phyloP scores from a whole-genome alignment of 2,113 vertebrate genomes.

The Pungitius pungitius region DNA sequence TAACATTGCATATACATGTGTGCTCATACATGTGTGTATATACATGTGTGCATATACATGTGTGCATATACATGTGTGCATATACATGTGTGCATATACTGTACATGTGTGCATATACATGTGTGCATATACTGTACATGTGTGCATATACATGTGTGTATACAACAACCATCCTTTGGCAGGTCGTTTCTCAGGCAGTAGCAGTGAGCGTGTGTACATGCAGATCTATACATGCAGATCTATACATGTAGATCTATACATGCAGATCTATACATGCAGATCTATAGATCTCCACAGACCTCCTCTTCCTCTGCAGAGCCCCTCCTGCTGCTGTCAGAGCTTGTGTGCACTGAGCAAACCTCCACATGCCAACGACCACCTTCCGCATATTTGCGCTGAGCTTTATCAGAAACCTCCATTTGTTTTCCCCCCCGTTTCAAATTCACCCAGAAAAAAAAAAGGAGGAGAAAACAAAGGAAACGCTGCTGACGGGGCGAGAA shows the following conservation, averaged over 20 bases:
- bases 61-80: no score
- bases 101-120: no score
- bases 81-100: no score
- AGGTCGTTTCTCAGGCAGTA: not conserved
- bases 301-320: slow-evolving; percentile 25
- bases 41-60: no score
- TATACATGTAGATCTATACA: no score
- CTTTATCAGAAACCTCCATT: slow-evolving; percentile 88
- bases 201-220: not conserved
- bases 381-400: slow-evolving; percentile 91
- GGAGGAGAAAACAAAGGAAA: slow-evolving; percentile 84
- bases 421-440: slow-evolving; percentile 89
- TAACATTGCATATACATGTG: no score
- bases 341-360: slow-evolving; percentile 87
- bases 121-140: no score
- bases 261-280: no score
- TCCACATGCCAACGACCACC: slow-evolving; percentile 90
- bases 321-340: slow-evolving; percentile 73
- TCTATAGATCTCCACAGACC: slow-evolving; percentile 18
- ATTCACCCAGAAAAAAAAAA: slow-evolving; percentile 77
- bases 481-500: slow-evolving; percentile 88
- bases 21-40: no score
- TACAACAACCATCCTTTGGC: not conserved
- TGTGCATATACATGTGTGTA: no score
- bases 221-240: no score